Evolutionary conservation across 2,888 invertebrate genomes (phyloP).

Genomic region (Hemistola chrysoprasaria): DNA sequence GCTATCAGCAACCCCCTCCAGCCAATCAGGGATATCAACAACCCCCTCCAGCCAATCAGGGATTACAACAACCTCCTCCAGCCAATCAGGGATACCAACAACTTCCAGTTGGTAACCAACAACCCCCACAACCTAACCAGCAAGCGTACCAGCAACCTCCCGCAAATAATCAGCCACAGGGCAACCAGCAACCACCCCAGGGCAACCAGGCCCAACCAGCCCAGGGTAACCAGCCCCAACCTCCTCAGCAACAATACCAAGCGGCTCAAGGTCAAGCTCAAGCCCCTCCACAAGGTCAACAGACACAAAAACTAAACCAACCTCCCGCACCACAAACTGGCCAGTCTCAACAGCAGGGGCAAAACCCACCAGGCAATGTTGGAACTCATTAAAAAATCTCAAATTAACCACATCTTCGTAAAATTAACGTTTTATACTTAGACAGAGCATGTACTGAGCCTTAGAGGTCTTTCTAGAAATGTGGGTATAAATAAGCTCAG

Average conservation of each 20-base stretch:
- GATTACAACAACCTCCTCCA: constrained; percentile 28
- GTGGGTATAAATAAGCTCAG: no score
- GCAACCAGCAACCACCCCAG: constrained; percentile 29
- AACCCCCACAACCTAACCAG: constrained; percentile 36
- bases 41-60: no score
- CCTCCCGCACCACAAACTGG: constrained; percentile 20
- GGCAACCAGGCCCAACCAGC: constrained; percentile 29
- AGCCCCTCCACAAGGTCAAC: constrained; percentile 17
- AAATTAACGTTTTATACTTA: no score
- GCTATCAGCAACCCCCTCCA: no score
- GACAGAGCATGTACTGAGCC: no score
- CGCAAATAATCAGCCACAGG: no score
- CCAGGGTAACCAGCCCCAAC: constrained; percentile 28
- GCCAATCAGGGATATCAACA: constrained; percentile 26
- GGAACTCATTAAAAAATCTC: constrained; percentile 1
- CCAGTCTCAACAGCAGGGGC: constrained; percentile 16
- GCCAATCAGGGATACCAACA: constrained; percentile 38
- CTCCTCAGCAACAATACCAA: constrained; percentile 32
- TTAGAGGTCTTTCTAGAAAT: no score
- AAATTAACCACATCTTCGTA: background rate
- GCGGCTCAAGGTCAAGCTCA: constrained; percentile 23
- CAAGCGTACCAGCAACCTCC: constrained; percentile 32
- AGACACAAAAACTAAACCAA: constrained; percentile 21
- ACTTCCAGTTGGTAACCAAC: constrained; percentile 33
- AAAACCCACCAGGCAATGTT: constrained; percentile 12